Percentiles rank a stretch among this genome's conserved stretches.
These are phyloP conservation scores for Patella ulyssiponensis DNA, from an alignment of 2,888 invertebrate genomes.

Conservation along the genomic window DNA sequence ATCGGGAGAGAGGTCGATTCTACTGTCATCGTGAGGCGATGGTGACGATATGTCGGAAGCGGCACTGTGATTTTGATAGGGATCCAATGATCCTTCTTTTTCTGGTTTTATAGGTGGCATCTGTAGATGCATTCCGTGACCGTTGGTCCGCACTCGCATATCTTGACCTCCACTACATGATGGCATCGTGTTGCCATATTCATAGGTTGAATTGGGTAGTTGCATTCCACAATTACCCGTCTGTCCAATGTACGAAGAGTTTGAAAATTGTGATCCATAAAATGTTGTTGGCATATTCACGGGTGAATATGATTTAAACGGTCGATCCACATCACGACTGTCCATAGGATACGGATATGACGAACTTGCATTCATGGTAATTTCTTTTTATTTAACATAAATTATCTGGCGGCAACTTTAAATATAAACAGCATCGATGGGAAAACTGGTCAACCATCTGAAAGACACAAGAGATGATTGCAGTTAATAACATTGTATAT, in stretches of 20 bases:
- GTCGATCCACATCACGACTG: conserved; percentile 20
- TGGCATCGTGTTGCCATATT: conserved; percentile 5
- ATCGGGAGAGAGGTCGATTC: background rate
- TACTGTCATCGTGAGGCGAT: background rate
- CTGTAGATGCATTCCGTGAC: background rate
- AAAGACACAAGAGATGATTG: no score
- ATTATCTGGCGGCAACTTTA: no score
- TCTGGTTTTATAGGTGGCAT: conserved; percentile 4
- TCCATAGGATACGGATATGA: conserved; percentile 2
- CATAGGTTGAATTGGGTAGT: conserved; percentile 15
- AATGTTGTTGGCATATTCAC: conserved; percentile 18
- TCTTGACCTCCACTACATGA: conserved; percentile 17
- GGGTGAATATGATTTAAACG: conserved; percentile 19
- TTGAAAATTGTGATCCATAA: conserved; percentile 22
- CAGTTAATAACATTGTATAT: no score
- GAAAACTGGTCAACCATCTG: no score
- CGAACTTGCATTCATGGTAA: background rate
- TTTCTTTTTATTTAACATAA: no score
- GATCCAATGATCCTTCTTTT: background rate
- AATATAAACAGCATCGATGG: no score
- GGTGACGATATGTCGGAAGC: background rate
- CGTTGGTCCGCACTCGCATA: conserved; percentile 8
- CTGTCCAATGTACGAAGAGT: conserved; percentile 21
- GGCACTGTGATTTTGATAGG: background rate
- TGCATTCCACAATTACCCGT: conserved; percentile 24